These are phyloP conservation scores for Onchidella celtica DNA, from an alignment of 2,888 invertebrate genomes.

Conservation along the genomic window DNA sequence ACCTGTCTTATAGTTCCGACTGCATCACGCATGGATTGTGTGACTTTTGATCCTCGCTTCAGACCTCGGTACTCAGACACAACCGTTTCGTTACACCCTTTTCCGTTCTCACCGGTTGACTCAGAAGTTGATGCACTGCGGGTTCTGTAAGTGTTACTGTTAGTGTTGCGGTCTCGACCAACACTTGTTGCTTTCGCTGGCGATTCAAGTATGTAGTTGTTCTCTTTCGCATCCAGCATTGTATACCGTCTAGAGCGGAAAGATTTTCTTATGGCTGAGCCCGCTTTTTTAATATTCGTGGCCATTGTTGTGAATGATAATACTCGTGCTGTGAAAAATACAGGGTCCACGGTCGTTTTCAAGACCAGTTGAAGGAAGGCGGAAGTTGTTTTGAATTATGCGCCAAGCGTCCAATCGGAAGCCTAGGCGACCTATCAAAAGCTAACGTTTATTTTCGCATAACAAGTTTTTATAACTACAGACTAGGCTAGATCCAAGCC, in stretches of 20 bases:
- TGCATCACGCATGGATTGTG: constrained; percentile 68
- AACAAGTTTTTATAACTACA: too few species aligned
- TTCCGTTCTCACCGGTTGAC: not conserved
- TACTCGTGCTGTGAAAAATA: too few species aligned
- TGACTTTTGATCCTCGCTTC: constrained; percentile 16
- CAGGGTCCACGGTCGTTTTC: too few species aligned
- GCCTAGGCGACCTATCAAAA: too few species aligned
- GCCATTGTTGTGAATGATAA: constrained; percentile 28
- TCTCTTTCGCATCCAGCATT: constrained; percentile 28
- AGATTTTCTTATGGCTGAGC: constrained; percentile 22
- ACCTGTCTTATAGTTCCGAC: constrained; percentile 73
- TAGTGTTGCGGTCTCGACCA: too few species aligned
- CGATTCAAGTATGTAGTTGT: constrained; percentile 18
- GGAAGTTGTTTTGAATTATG: not conserved
- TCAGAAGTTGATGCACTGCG: not conserved
- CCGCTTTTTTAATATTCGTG: constrained; percentile 21
- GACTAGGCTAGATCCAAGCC: too few species aligned
- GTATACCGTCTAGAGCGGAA: constrained; percentile 26
- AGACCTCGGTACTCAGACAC: not conserved
- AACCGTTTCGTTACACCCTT: too few species aligned
- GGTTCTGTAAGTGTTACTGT: not conserved
- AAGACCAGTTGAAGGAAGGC: too few species aligned
- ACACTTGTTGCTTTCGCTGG: constrained; percentile 4
- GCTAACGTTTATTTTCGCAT: too few species aligned
- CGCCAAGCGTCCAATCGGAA: not conserved